Base-by-base conservation (phyloP, 2,797 vertebrate species). In the Myoxocephalus aenaeus region DNA sequence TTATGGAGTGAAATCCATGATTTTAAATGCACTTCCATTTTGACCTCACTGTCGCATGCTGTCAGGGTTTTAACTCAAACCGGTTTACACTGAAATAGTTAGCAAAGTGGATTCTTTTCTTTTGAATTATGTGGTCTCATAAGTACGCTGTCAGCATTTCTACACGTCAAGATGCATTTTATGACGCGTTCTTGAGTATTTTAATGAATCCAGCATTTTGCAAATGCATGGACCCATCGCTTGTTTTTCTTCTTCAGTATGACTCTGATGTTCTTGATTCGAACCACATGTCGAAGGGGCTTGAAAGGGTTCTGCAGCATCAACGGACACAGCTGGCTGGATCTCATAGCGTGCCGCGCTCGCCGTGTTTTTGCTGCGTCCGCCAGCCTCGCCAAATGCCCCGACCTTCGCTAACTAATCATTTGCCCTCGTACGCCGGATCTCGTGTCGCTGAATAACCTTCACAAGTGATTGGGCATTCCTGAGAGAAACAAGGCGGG, bases 281-380 rank as follows among this genome's bases (percentile, higher is more conserved):
- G 34, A 93, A 87, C 90, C 93, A 93, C 84, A 91, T 93, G 94
- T 77, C 71, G 68, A 73, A 62, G 51, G 32, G 71, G 75, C 65
- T 90, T 85, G 73, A 90, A 87, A 87, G 81, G 69, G 67, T 78
- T 85, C 83, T 50, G 22, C 70, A 76, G 73, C 79, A 81, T 86
- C 85, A 86, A 81, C 86, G 88, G 75, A 83, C 88, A 75, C 87
- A 90, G 90, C 92, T 89, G 91, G 90, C 83, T 53, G 17, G 89
- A 93, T 87, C 91, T 92, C 90, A 88, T 83, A 70, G 63, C 73
- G 70, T 86, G 84, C 73, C 72, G 79, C 78, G 86, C 74, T 80
- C 75, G 82, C 87, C 80, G 73, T 88, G 74, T 86, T 92, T 92
- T 84, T 81, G 65, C 80, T 77, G 61, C 70, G 67, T 61, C 80